Base-by-base conservation (phyloP, 2,113 vertebrate genomes). In the Catagonus wagneri region DNA sequence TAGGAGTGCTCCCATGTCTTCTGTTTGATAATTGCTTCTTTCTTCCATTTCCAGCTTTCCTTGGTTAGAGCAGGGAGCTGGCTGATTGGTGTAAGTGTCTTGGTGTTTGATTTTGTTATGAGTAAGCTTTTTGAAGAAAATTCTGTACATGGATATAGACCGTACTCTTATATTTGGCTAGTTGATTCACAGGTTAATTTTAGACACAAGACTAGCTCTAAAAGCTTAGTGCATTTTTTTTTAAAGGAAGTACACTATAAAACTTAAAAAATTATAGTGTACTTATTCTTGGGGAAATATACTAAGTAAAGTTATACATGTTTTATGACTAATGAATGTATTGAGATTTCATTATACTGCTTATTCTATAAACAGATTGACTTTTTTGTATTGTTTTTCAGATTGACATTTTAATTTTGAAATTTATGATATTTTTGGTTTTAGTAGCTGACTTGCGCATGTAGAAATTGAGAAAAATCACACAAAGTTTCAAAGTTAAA, bases 51-150 rank as follows among this genome's bases (percentile, higher is more conserved):
- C n/a, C 39, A 90, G 19, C 22, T 94, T 94, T 90, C 71, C 16
- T 79, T 29, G 7, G 12, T 75, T 52, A 94, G 22, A 96, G 60
- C 14, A 66, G 20, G 72, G 71, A 89, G 36, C 1, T 93, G 76
- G 54, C 7, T 23, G 54, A 87, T 52, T 89, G 76, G 72, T 34
- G 6, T 13, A 27, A 87, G n/a, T 23, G 10, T 54, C 50, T 89
- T 89, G 34, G 20, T 85, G 32, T 87, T 92, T 81, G 65, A 69
- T 80, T 93, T 96, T 16, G 3, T 90, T 75, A 50, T 27, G n/a
- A 7, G 52, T 76, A 93, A 71, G 16, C 39, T 90, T 95, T 36
- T 89, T 93, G 78, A 95, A 78, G 72, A 92, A 87, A 94, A 96
- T 72, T 96, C 29, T 81, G 12, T 89, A 27, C 19, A 2, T 65